phyloP scores from a whole-genome alignment of 2,888 invertebrate genomes.

The Hydroisotoma schaefferi region DNA sequence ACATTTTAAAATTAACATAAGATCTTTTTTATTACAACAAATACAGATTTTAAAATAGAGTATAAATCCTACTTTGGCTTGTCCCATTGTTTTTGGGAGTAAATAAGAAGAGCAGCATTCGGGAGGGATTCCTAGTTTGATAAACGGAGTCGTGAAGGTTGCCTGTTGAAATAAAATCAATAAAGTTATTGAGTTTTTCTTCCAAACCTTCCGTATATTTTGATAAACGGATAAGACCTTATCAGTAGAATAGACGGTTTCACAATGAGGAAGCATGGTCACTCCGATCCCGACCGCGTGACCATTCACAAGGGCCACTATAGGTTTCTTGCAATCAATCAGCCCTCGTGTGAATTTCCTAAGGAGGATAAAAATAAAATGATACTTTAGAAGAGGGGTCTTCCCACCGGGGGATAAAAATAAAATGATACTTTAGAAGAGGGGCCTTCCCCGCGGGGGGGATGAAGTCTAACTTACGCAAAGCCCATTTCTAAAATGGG shows the following conservation, averaged over 20 bases:
- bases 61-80: slow-evolving; percentile 69
- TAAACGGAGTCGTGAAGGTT: slow-evolving; percentile 84
- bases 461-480: no score
- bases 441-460: no score
- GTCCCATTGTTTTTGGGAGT: slow-evolving; percentile 79
- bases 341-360: slow-evolving; percentile 69
- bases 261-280: slow-evolving; percentile 78
- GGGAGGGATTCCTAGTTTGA: slow-evolving; percentile 73
- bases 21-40: not conserved
- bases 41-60: not conserved
- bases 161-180: slow-evolving; percentile 58
- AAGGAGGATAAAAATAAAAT: slow-evolving; percentile 48
- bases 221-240: slow-evolving; percentile 57
- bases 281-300: slow-evolving; percentile 89
- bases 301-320: slow-evolving; percentile 86
- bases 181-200: not conserved
- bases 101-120: slow-evolving; percentile 85
- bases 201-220: not conserved
- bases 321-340: slow-evolving; percentile 79
- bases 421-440: no score
- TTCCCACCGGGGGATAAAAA: not conserved
- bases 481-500: slow-evolving; percentile 2
- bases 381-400: not conserved
- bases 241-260: slow-evolving; percentile 83
- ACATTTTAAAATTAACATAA: not conserved